These are phyloP conservation scores for Geopemphigus sp. DNA, from an alignment of 1,140 invertebrate species.

Conservation along the genomic window DNA sequence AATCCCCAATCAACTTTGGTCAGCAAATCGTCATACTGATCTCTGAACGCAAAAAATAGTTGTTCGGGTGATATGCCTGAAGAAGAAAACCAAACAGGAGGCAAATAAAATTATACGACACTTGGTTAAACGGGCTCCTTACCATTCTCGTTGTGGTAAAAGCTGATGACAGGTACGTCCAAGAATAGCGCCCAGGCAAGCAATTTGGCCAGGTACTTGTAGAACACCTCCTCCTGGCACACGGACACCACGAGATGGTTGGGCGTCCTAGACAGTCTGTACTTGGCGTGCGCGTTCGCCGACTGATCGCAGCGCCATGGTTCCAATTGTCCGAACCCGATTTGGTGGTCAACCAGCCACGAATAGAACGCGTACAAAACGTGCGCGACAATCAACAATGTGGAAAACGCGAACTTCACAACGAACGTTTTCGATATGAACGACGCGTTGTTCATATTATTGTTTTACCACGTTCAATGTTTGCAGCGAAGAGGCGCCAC, in stretches of 20 bases:
- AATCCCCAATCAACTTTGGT: conserved; percentile 28
- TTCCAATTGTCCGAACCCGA: neutral
- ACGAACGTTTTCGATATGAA: neutral
- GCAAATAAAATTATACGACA: neutral
- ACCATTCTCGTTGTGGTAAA: conserved; percentile 42
- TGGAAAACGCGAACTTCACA: conserved; percentile 3
- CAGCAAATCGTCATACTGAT: conserved; percentile 17
- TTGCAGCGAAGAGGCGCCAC: no score
- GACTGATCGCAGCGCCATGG: neutral
- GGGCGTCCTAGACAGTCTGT: neutral
- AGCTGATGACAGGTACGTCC: conserved; percentile 3
- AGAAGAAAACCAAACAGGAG: neutral
- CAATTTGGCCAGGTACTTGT: conserved; percentile 8
- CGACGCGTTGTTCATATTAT: no score
- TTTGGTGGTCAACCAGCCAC: conserved; percentile 26
- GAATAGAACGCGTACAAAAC: conserved; percentile 1
- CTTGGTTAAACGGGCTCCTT: no score
- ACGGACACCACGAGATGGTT: conserved; percentile 28
- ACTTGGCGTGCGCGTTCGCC: neutral
- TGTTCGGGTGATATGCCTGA: conserved; percentile 28
- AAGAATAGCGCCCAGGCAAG: conserved; percentile 31
- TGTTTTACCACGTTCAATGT: no score
- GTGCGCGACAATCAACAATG: neutral
- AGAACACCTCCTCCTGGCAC: conserved; percentile 19
- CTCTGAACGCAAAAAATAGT: conserved; percentile 15